A percentile compares a stretch with the other conserved stretches of the same genome.
These are phyloP conservation scores for Gorsachius magnificus DNA, from an alignment of 2,797 vertebrate species.

Conservation along the genomic window DNA sequence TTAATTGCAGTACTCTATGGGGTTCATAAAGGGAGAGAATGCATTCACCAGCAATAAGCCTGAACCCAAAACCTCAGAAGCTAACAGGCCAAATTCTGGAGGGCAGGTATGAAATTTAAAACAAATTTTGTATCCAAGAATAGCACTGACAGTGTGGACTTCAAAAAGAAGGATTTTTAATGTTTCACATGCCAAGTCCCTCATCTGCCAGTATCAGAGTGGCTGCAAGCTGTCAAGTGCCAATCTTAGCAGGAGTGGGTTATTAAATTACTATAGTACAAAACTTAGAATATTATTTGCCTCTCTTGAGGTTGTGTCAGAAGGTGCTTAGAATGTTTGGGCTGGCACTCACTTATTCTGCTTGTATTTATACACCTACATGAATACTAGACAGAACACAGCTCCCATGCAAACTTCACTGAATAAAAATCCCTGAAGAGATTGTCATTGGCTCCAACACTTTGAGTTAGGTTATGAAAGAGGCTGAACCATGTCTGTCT, in stretches of 20 bases:
- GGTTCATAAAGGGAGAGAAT: neutral
- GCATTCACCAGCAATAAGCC: neutral
- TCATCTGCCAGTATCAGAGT: neutral
- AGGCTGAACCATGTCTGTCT: neutral
- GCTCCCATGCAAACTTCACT: neutral
- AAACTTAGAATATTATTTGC: neutral
- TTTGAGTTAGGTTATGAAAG: rapidly evolving
- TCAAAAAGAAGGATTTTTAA: neutral
- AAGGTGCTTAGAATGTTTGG: neutral
- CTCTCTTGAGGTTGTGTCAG: neutral
- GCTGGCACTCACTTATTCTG: neutral
- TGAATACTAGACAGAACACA: neutral
- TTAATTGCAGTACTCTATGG: neutral
- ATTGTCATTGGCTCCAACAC: neutral
- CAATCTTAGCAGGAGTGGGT: neutral
- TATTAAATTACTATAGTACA: neutral
- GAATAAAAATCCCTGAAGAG: neutral
- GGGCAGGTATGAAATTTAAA: neutral
- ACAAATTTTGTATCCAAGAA: neutral
- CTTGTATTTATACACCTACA: neutral
- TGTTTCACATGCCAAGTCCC: neutral
- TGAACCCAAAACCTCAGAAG: neutral
- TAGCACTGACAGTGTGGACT: neutral
- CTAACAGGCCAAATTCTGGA: neutral
- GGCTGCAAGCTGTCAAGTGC: neutral